phyloP scores from a whole-genome alignment of 2,888 invertebrate genomes.

The Morinoia aosen region DNA sequence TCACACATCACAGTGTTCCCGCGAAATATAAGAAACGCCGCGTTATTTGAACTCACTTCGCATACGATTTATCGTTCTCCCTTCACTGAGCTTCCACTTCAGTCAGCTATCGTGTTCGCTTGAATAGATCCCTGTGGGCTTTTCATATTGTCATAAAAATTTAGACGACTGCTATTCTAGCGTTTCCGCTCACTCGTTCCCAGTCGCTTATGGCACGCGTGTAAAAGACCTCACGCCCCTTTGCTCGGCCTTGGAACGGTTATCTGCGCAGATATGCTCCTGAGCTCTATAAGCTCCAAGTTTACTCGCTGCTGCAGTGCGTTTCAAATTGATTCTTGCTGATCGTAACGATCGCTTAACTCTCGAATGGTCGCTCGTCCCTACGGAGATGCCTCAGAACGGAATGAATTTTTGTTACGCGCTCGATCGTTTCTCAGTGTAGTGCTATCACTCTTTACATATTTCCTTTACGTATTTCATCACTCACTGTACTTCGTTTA shows the following conservation, averaged over 20 bases:
- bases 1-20: no score
- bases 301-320: not conserved
- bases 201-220: not conserved
- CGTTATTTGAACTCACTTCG: not conserved
- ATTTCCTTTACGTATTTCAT: no score
- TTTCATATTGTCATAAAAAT: not conserved
- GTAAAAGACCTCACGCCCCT: not conserved
- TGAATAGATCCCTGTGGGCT: not conserved
- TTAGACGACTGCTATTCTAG: not conserved
- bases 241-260: not conserved
- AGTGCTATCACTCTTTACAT: no score
- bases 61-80: not conserved
- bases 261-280: not conserved
- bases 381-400: not conserved
- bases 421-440: no score
- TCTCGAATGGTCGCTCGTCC: not conserved
- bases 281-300: not conserved
- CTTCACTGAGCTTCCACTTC: not conserved
- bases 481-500: no score
- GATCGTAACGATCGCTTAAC: not conserved
- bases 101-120: not conserved
- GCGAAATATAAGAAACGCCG: not conserved
- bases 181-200: not conserved
- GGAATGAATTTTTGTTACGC: no score
- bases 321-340: not conserved